Evolutionary conservation across 2,797 vertebrate species (phyloP).

Genomic region (Melanotaenia pygmaea): DNA sequence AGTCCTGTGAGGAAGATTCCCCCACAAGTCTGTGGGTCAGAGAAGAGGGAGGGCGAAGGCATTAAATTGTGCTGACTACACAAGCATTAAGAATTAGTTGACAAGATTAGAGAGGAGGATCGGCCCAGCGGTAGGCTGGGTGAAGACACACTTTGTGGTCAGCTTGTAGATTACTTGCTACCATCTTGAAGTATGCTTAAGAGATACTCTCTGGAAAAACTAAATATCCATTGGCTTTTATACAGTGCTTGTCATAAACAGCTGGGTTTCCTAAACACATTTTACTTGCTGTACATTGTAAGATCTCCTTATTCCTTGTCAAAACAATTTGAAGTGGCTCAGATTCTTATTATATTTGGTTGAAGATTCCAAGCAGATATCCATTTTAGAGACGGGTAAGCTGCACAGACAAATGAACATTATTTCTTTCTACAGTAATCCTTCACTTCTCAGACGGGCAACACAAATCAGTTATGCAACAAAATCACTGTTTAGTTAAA

Average conservation of each 20-base stretch:
- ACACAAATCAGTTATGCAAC: not conserved
- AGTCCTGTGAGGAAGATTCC: slow-evolving; percentile 20
- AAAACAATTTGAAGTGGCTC: not conserved
- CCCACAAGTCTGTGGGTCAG: slow-evolving; percentile 71
- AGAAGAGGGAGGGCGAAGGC: slow-evolving; percentile 50
- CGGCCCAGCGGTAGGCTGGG: slow-evolving; percentile 27
- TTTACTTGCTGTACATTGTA: not conserved
- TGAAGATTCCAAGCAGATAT: not conserved
- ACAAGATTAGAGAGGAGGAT: slow-evolving; percentile 72
- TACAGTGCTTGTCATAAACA: not conserved
- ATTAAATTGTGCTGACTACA: slow-evolving; percentile 81
- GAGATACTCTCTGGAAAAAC: not conserved
- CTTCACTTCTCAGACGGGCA: not conserved
- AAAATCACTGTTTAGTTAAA: too few species aligned
- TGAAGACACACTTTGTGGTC: slow-evolving; percentile 55
- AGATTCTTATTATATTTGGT: not conserved
- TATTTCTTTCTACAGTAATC: not conserved
- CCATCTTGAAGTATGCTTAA: slow-evolving; percentile 5
- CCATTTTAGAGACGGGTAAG: not conserved
- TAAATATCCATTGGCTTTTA: not conserved
- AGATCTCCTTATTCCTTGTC: not conserved
- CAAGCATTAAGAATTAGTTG: slow-evolving; percentile 72
- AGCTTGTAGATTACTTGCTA: slow-evolving; percentile 43
- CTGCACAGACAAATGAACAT: not conserved
- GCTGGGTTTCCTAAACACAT: not conserved